Evolutionary conservation across 2,888 invertebrate species (phyloP), one percentile per base, ranked within the genome.

Genomic region (Xiphydria camelus): DNA sequence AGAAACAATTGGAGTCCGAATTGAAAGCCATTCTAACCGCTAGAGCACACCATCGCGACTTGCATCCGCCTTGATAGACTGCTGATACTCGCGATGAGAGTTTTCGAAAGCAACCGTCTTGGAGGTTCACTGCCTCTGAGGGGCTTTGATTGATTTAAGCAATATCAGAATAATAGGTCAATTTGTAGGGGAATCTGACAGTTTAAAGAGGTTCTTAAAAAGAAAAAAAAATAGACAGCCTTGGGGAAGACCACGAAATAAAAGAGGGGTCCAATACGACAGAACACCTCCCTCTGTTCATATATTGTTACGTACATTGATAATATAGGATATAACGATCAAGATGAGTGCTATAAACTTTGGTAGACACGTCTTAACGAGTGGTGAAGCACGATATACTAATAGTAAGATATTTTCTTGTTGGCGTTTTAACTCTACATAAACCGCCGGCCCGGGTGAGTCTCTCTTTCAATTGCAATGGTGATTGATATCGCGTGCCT

Each of bases 131-230:
- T 62, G 74, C 74, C 75, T 74, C 68, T 73, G 72, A 75, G 73
- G 70, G 74, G 75, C 74, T 72, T 66, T 68, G 58, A 66, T 71
- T 66, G 65, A 66, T 70, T 73, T 64, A 74, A 74, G 72, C 71
- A 74, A 74, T 74, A 75, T 73, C 72, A 71, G 71, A 73, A 70
- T 72, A 71, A 63, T 72, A 73, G 71, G 70, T 71, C 70, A 71
- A 73, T 73, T 73, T 69, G 59, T 70, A 73, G 61, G 60, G 48
- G 55, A 66, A 66, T 66, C 59, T 60, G 58, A 64, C 62, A 64
- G 53, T 45, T 47, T 51, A 37, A 41, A 31, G 40, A 51, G 57
- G 46, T 47, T 52, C 31, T 45, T 55, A 26, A 49, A 41, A n/a
- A n/a, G n/a, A n/a, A 38, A 29, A 36, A 53, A 51, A 55, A 45